Conservation (phyloP, 2,888 invertebrate genomes). For the Lasioglossum oenotherae region DNA sequence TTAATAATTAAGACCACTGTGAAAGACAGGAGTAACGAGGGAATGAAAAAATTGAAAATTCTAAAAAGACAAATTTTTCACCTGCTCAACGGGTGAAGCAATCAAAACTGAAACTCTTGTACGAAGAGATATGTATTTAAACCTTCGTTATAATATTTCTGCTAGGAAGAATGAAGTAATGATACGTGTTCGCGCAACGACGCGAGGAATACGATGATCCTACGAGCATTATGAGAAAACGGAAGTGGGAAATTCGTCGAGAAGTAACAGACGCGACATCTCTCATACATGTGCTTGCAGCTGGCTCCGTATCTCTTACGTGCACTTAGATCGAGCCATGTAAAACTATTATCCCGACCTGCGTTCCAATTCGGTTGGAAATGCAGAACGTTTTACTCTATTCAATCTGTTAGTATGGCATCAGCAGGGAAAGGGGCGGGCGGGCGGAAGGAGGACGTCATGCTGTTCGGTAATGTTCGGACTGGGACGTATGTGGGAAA, state of each 20-base stretch:
- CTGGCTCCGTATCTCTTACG: constrained; percentile 21
- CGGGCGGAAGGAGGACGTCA: constrained; percentile 25
- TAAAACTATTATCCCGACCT: constrained; percentile 36
- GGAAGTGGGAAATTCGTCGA: not conserved
- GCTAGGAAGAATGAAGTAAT: not conserved
- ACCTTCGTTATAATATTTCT: not conserved
- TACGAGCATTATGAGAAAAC: not conserved
- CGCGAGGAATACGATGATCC: not conserved
- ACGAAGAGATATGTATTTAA: not conserved
- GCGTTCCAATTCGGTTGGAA: constrained; percentile 60
- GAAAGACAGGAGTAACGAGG: too few species aligned
- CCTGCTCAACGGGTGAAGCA: too few species aligned
- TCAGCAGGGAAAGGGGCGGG: constrained; percentile 1
- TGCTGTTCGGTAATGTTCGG: constrained; percentile 49
- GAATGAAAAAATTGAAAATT: too few species aligned
- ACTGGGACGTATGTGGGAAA: constrained; percentile 58
- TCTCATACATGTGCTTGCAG: not conserved
- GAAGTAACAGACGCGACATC: not conserved
- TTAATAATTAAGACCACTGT: too few species aligned
- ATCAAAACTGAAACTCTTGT: too few species aligned
- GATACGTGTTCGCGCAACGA: not conserved
- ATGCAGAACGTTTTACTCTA: constrained; percentile 56
- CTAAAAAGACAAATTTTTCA: too few species aligned
- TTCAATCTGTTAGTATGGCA: constrained; percentile 42
- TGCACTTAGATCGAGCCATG: constrained; percentile 38